phyloP scores from a whole-genome alignment of 2,113 vertebrate species.

The Genyomyrus donnyi region DNA sequence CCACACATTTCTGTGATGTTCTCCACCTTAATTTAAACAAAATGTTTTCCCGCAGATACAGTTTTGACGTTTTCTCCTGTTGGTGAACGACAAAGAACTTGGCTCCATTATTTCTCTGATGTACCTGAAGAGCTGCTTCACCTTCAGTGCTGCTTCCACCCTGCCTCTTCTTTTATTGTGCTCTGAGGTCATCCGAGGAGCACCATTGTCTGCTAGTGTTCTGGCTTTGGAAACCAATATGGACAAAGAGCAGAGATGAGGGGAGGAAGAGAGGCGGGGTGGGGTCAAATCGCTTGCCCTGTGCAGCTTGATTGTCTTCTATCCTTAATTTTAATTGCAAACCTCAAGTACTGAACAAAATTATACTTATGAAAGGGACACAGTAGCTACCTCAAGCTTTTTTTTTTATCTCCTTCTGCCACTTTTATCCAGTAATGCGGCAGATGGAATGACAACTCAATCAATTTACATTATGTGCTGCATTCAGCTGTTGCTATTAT shows the following conservation, averaged over 20 bases:
- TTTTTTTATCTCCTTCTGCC: conserved; percentile 18
- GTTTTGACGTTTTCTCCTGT: neutral
- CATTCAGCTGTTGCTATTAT: neutral
- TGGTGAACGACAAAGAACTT: neutral
- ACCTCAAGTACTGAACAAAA: conserved; percentile 8
- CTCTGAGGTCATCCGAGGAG: conserved; percentile 26
- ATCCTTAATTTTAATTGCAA: neutral
- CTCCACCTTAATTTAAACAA: neutral
- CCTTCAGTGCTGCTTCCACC: neutral
- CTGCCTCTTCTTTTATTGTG: neutral
- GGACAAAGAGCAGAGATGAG: neutral
- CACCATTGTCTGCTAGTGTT: conserved; percentile 30
- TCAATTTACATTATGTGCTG: neutral
- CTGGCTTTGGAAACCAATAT: neutral
- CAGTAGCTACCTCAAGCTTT: conserved; percentile 4
- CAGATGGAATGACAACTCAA: neutral
- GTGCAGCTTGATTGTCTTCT: conserved; percentile 30
- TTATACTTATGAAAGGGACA: neutral
- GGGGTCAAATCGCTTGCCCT: neutral
- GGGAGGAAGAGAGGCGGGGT: neutral
- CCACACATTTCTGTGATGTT: neutral
- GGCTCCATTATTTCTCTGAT: neutral
- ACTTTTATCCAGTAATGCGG: conserved; percentile 26
- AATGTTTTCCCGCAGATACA: neutral
- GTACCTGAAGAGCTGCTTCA: neutral